phyloP scores from a whole-genome alignment of 2,113 vertebrate genomes.

The Pristiophorus japonicus region DNA sequence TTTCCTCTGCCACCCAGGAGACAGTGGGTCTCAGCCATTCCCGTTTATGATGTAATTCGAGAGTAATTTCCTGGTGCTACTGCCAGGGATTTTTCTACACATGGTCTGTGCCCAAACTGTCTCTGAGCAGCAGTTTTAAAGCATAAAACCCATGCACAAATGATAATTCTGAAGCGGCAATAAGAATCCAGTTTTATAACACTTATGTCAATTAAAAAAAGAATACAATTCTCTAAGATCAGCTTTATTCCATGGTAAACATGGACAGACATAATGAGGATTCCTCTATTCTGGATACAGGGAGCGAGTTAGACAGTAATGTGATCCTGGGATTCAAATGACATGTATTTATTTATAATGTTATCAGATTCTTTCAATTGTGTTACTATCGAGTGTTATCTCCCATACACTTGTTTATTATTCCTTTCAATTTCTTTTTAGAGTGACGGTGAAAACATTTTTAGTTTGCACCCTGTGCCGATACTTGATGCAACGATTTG shows the following conservation, averaged over 20 bases:
- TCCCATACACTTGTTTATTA: not conserved
- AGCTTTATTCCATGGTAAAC: not conserved
- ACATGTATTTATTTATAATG: constrained; percentile 23
- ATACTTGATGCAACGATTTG: not conserved
- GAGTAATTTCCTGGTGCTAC: constrained; percentile 18
- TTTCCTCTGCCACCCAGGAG: constrained; percentile 8
- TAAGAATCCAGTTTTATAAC: constrained; percentile 5
- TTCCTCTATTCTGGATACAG: not conserved
- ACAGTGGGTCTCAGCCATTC: constrained; percentile 12
- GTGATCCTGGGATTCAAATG: not conserved
- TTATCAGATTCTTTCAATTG: not conserved
- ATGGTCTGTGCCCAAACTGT: not conserved
- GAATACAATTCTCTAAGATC: not conserved
- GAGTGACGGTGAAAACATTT: not conserved
- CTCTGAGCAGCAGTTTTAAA: constrained; percentile 22
- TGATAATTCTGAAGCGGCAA: not conserved
- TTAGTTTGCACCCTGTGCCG: not conserved
- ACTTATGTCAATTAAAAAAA: not conserved
- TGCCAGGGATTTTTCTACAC: constrained; percentile 17
- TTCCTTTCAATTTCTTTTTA: not conserved
- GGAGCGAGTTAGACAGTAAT: no score
- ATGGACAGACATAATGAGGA: not conserved
- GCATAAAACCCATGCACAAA: constrained; percentile 14
- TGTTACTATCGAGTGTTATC: not conserved
- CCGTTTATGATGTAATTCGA: constrained; percentile 31